phyloP scores from a whole-genome alignment of 2,797 vertebrate species.

The Caiman crocodilus region DNA sequence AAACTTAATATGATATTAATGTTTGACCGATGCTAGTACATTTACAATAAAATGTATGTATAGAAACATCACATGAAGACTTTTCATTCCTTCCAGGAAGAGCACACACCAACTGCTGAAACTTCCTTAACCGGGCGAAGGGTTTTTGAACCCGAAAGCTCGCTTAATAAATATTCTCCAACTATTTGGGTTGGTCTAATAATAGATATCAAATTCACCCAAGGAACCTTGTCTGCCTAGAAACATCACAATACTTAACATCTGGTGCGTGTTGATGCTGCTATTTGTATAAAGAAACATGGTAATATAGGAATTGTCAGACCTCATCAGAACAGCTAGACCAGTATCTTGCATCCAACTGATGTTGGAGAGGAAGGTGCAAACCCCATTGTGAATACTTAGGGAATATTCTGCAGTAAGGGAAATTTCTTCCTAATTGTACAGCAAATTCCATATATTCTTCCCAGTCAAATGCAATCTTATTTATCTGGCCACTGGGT shows the following conservation, averaged over 20 bases:
- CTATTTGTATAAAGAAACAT: neutral
- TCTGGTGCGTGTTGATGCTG: neutral
- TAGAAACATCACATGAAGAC: neutral
- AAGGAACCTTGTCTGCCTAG: too few species aligned
- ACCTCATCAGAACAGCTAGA: neutral
- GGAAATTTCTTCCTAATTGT: fast-evolving
- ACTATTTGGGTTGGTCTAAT: too few species aligned
- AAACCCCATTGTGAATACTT: fast-evolving
- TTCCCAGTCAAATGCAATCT: fast-evolving
- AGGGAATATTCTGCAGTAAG: neutral
- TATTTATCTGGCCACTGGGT: neutral
- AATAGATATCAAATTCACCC: too few species aligned
- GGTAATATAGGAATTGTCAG: fast-evolving
- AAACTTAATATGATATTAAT: constrained; percentile 8
- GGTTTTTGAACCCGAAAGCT: too few species aligned
- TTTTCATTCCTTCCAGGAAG: too few species aligned
- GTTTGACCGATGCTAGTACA: fast-evolving
- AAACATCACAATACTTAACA: neutral
- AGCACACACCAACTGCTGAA: too few species aligned
- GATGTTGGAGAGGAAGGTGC: neutral
- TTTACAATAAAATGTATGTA: neutral
- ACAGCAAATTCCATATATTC: fast-evolving
- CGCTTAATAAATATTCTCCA: too few species aligned
- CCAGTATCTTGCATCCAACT: too few species aligned
- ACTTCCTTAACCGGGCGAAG: too few species aligned